phyloP scores from a whole-genome alignment of 2,113 vertebrate species.

The Platichthys stellatus region DNA sequence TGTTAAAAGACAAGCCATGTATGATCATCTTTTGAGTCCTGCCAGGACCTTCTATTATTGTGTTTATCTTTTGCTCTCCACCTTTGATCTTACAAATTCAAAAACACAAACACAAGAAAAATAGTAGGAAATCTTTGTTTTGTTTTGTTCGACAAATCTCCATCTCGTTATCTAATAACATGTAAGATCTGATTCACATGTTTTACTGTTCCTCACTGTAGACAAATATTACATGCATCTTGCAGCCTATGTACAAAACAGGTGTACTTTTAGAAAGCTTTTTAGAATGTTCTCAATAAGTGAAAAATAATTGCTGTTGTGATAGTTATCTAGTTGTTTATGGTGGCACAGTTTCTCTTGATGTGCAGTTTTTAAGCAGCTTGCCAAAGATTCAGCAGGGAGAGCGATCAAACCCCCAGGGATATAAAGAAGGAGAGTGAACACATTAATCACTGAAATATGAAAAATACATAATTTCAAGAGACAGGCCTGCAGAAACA shows the following conservation, averaged over 20 bases:
- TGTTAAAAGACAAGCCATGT: background rate
- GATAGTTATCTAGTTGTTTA: constrained; percentile 15
- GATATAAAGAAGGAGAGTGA: constrained; percentile 17
- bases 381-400: constrained; percentile 1
- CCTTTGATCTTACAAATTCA: too few relatives aligned
- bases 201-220: too few relatives aligned
- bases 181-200: too few relatives aligned
- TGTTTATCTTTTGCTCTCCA: background rate
- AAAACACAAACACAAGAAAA: too few relatives aligned
- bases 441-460: constrained; percentile 54
- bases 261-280: background rate
- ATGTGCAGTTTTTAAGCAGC: constrained; percentile 9
- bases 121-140: too few relatives aligned
- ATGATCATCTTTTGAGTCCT: background rate
- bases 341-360: constrained; percentile 3
- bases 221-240: background rate
- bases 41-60: background rate
- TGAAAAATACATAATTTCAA: constrained; percentile 46
- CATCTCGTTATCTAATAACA: too few relatives aligned
- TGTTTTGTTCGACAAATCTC: too few relatives aligned
- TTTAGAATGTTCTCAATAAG: background rate
- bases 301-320: constrained; percentile 12
- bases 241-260: background rate
- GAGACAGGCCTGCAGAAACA: constrained; percentile 24
- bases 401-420: constrained; percentile 42